phyloP scores from a whole-genome alignment of 2,797 vertebrate genomes.

The Leontocebus nigricollis region DNA sequence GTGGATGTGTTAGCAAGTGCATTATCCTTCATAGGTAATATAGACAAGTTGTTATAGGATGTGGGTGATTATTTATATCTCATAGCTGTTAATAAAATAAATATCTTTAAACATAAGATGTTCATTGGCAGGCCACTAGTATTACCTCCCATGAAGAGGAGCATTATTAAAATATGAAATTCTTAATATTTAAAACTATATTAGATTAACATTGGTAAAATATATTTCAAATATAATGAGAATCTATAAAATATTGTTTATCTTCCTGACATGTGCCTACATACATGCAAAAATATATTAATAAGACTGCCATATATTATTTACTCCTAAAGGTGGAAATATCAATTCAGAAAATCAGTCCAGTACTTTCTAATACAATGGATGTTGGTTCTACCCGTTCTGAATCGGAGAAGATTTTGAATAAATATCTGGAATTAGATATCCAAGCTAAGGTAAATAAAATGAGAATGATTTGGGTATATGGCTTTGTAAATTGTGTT shows the following conservation, averaged over 20 bases:
- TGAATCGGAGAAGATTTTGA: constrained; percentile 87
- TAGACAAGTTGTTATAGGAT: neutral
- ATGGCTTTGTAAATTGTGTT: no score
- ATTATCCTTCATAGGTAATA: neutral
- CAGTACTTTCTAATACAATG: constrained; percentile 79
- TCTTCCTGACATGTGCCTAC: neutral
- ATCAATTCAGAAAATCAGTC: constrained; percentile 85
- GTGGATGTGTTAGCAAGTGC: neutral
- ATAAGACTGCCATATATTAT: constrained; percentile 51
- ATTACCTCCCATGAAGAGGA: neutral
- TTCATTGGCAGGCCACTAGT: neutral
- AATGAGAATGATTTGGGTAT: neutral
- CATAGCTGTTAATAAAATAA: neutral
- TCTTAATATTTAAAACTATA: constrained; percentile 12
- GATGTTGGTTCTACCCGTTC: constrained; percentile 82
- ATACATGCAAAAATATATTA: neutral
- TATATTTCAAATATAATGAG: neutral
- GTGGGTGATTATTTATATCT: neutral
- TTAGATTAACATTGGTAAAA: neutral
- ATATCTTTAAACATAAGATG: neutral
- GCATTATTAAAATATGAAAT: constrained; percentile 14
- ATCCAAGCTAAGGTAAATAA: constrained; percentile 87
- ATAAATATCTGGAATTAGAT: constrained; percentile 87
- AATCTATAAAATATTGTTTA: neutral
- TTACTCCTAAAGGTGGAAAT: constrained; percentile 85